phyloP scores from a whole-genome alignment of 2,797 vertebrate genomes.

The Enteromius anoplus region DNA sequence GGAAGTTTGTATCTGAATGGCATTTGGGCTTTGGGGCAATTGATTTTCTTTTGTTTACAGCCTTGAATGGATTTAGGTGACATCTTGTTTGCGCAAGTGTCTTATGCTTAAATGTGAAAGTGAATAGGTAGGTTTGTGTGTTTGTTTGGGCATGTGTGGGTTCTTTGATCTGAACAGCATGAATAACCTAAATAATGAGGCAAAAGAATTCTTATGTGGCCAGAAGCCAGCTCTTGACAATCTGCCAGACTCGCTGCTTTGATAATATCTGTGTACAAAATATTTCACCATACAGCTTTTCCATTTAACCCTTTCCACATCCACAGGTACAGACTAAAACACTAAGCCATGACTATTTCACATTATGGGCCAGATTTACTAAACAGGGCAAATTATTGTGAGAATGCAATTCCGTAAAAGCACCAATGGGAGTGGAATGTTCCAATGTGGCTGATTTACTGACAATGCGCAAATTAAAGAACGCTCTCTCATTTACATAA shows the following conservation, averaged over 20 bases:
- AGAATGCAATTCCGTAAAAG: background rate
- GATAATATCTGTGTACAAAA: conserved; percentile 16
- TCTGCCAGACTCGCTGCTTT: conserved; percentile 10
- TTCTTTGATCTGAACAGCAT: conserved; percentile 38
- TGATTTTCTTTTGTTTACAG: conserved; percentile 59
- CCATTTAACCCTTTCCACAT: background rate
- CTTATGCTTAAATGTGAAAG: conserved; percentile 24
- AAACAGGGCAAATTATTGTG: background rate
- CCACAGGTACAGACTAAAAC: background rate
- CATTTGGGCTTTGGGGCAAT: conserved; percentile 45
- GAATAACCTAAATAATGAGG: conserved; percentile 39
- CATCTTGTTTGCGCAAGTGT: conserved; percentile 37
- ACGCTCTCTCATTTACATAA: background rate
- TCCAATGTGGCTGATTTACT: background rate
- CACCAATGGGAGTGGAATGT: background rate
- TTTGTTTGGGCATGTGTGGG: background rate
- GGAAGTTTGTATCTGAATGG: conserved; percentile 43
- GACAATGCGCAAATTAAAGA: background rate
- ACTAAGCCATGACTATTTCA: background rate
- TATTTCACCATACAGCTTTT: conserved; percentile 7
- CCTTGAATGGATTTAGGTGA: conserved; percentile 51
- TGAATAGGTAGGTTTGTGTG: conserved; percentile 6
- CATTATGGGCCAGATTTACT: background rate
- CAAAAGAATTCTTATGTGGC: conserved; percentile 13
- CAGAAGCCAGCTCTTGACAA: conserved; percentile 19